Conservation (phyloP, 2,888 invertebrate species). For the Encarsia formosa region DNA sequence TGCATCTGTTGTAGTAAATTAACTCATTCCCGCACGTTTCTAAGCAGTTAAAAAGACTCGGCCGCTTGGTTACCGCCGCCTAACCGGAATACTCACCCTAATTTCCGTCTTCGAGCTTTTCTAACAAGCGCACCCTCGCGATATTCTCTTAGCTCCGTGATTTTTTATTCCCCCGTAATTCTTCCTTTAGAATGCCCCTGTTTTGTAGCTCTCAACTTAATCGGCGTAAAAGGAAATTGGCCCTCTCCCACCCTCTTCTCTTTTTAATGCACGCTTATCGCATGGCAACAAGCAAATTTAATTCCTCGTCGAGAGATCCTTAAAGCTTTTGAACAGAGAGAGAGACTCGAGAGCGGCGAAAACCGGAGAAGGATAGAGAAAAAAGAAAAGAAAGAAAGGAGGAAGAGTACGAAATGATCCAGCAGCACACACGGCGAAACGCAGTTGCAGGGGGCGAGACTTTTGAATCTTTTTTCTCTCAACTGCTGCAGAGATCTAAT, state of each 20-base stretch:
- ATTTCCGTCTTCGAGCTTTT: too few species aligned
- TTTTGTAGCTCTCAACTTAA: conserved; percentile 10
- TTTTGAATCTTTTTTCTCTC: too few species aligned
- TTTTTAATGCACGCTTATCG: conserved; percentile 21
- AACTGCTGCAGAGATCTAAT: not conserved
- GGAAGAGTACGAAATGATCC: not conserved
- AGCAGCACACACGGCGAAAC: conserved; percentile 13
- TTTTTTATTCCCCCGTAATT: too few species aligned
- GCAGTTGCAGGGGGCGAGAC: too few species aligned
- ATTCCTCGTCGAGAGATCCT: conserved; percentile 13
- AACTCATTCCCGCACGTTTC: too few species aligned
- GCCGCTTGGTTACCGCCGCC: too few species aligned
- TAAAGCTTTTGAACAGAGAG: conserved; percentile 16
- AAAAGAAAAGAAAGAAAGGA: conserved; percentile 10
- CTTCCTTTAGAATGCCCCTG: not conserved
- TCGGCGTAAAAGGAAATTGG: conserved; percentile 24
- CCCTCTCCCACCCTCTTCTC: not conserved
- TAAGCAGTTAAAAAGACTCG: too few species aligned
- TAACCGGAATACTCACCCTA: too few species aligned
- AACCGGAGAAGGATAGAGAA: not conserved
- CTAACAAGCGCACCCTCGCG: too few species aligned
- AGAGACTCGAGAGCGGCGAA: not conserved
- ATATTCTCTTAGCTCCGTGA: too few species aligned
- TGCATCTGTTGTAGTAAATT: too few species aligned
- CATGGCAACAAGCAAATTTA: conserved; percentile 25